These are phyloP conservation scores for Calliopsis andreniformis DNA, from an alignment of 1,140 invertebrate species.

Conservation along the genomic window DNA sequence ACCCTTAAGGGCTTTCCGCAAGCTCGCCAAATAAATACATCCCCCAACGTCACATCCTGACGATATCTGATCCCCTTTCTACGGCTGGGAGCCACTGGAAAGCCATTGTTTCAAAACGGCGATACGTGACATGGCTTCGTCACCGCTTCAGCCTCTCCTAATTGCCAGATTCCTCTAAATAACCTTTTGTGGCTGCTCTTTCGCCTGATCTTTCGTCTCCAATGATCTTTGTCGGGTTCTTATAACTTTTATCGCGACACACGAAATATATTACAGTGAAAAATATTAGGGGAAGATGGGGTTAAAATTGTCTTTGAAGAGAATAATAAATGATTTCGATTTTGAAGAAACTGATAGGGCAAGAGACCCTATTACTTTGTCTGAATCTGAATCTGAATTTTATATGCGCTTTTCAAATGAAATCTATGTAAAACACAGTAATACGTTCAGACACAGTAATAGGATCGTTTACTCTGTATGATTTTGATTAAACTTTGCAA, in stretches of 20 bases:
- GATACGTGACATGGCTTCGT: conserved; percentile 23
- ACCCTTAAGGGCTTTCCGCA: conserved; percentile 54
- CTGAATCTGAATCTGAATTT: no score
- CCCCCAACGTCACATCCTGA: conserved; percentile 51
- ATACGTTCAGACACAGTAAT: no score
- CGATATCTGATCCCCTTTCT: conserved; percentile 22
- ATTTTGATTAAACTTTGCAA: no score
- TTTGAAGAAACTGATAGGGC: no score
- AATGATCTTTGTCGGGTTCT: neutral
- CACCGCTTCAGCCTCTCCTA: neutral
- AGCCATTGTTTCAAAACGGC: conserved; percentile 28
- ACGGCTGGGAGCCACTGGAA: conserved; percentile 13
- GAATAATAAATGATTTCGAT: no score
- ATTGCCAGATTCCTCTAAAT: conserved; percentile 16
- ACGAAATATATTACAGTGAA: neutral
- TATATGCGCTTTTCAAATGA: no score
- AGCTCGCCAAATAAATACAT: conserved; percentile 67
- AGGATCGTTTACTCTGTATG: no score
- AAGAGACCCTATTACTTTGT: no score
- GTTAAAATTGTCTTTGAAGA: no score
- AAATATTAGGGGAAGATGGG: neutral
- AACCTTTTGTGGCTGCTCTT: neutral
- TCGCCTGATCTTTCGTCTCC: neutral
- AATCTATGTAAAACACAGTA: no score
- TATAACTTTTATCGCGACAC: neutral